Base-by-base conservation (phyloP, 2,113 vertebrate species). In the Nothocercus nigrocapillus region DNA sequence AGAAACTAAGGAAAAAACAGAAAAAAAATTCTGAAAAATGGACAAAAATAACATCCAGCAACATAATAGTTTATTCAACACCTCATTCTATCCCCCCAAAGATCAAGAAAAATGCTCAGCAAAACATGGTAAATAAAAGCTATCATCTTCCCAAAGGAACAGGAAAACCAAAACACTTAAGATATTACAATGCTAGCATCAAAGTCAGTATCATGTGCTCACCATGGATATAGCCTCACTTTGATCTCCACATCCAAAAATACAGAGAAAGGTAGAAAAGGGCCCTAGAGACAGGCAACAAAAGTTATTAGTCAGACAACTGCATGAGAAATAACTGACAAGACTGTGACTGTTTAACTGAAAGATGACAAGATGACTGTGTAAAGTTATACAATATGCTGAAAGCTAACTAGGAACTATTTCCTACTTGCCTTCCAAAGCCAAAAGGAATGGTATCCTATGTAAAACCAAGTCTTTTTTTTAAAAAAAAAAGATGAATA, bases 291-390 rank as follows among this genome's bases (percentile, higher is more conserved):
- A 36, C 27, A 80, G 63, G 64, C 18, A 80, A 36, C 9, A 59
- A 34, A 69, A 95, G 30, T 73, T 85, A 76, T 73, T 80, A 88
- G 49, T 32, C 45, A 63, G 38, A 88, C 67, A 92, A 85, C 30
- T 81, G 85, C 87, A 68, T 83, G 66, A 93, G 72, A 79, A 95
- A 63, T 38, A 64, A 81, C n/a, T 85, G 87, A 83, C 32, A 80
- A 68, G 51, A 85, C 27, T 1, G 0, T 13, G 61, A 20, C 20
- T 85, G 79, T 91, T 93, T 88, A 78, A 80, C 73, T 53, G 56
- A 75, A 89, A 94, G 64, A 76, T 36, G 79, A 78, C 70, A 79
- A 76, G 8, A 63, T n/a, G 34, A 74, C 73, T 91, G 62, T 56
- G 93, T 61, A 83, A 89, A 94, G 56, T 91, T 4, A 84, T 47